Base-by-base conservation (phyloP, 1,140 invertebrate genomes). In the Drosophila ananassae region DNA sequence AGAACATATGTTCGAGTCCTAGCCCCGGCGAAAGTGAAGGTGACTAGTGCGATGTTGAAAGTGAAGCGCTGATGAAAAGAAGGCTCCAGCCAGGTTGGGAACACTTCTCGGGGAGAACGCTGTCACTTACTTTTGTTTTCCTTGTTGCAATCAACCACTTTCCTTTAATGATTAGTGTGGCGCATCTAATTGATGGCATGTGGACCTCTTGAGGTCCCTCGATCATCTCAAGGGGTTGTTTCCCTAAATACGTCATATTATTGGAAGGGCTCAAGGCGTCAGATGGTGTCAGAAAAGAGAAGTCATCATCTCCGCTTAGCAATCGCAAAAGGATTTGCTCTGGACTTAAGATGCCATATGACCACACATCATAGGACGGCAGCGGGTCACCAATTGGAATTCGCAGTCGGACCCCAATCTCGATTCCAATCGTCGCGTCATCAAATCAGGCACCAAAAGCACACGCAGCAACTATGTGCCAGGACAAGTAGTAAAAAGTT, bases 361-460 rank as follows among this genome's bases (percentile, higher is more conserved):
- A 46, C 64, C 68, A 80, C 73, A 87, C 64, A 73, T 74, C 77
- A 85, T 80, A 28, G 5, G 25, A 6, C 57, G 69, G 21, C 37
- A 55, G 32, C 28, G 30, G 41, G 22, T 25, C 22, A 22, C 17
- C 51, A 64, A 61, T 57, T 52, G 32, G 22, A 63, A 76, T 64
- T 57, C 51, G 63, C 68, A 63, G 57, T 47, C 73, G 39, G 67
- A 64, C 53, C 81, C 59, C 66, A 76, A 74, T 55, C 39, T 56
- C 46, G 39, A 74, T 39, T 46, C 32, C 51, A 52, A 44, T 47
- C 48, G 72, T 63, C 37, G 62, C 77, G 82, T 87, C 81, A 85
- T 85, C 81, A 85, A 85, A 81, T 87, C 71, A 89, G 69, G 69
- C 39, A 53, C 59, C 78, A 77, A 85, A 87, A 76, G 63, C 69